Evolutionary conservation across 2,113 vertebrate genomes (phyloP), one percentile per base, ranked within the genome.

Genomic region (Passerina amoena): DNA sequence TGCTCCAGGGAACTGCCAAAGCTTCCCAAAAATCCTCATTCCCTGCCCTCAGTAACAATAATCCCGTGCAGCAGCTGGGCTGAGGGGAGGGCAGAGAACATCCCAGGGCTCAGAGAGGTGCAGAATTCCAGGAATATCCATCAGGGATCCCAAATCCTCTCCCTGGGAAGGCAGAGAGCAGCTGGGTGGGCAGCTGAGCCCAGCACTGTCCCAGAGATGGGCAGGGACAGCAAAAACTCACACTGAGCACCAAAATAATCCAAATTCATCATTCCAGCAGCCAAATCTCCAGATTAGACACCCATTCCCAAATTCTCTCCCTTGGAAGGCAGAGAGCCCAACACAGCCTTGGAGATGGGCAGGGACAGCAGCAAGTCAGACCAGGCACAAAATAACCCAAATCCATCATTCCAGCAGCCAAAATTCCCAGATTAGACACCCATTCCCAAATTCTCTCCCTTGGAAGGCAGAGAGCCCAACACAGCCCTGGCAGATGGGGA

Each of bases 311-410:
- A 69, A 37, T 22, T 13, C 45, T 48, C 45, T 20, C 24, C 65
- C 12, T 1, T 1, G 65, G 24, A 0, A 8, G 19, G 54, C 1
- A 73, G 3, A 35, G 24, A 56, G 18, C 53, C 38, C 37, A 54
- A 16, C 37, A 19, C 21, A 54, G 69, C 69, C 22, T 13, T 22
- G 31, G 23, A 35, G 14, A 45, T 17, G 53, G 19, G 24, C 19
- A 73, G 14, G 8, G 31, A 35, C 5, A 28, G 4, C 23, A 56
- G 0, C 0, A 44, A 20, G 0, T 12, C 11, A 45, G 20, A 21
- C 44, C 19, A 47, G 21, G 22, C 3, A 22, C 22, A 16, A 3
- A 28, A n/a, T n/a, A 22, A 56, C 14, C 12, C 54, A 56, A 56
- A 56, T 21, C 5, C 31, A 21, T 56, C 53, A 33, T 21, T 33